Conservation (phyloP, 2,797 vertebrate species). For the Gobionotothen gibberifrons region DNA sequence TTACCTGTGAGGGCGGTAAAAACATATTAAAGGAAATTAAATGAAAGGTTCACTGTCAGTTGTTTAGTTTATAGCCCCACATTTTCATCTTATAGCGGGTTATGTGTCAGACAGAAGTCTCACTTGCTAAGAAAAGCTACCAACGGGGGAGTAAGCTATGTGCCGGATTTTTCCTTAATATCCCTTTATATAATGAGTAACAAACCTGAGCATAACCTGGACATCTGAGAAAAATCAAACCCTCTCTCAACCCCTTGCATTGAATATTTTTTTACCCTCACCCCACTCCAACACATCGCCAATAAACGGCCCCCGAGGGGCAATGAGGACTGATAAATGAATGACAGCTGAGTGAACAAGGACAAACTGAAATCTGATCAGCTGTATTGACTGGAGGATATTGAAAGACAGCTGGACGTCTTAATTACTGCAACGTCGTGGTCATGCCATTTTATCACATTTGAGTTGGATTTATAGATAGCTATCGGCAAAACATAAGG, state of each 20-base stretch:
- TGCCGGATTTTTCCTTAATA: constrained; percentile 41
- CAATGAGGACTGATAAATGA: constrained; percentile 45
- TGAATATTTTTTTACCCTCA: constrained; percentile 41
- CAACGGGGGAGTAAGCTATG: constrained; percentile 31
- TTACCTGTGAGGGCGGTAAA: constrained; percentile 63
- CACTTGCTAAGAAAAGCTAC: constrained; percentile 44
- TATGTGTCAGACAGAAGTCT: constrained; percentile 46
- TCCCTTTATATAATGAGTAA: constrained; percentile 21
- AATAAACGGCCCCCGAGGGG: constrained; percentile 57
- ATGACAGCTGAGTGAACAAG: constrained; percentile 61
- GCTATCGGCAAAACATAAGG: constrained; percentile 17
- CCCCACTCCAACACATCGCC: constrained; percentile 43
- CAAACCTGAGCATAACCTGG: constrained; percentile 16
- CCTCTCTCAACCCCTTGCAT: constrained; percentile 14
- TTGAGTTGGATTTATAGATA: constrained; percentile 36
- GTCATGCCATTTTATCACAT: constrained; percentile 49
- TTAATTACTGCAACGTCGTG: constrained; percentile 65
- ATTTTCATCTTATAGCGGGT: constrained; percentile 49
- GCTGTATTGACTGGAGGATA: constrained; percentile 60
- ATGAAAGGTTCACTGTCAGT: constrained; percentile 66
- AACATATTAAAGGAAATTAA: constrained; percentile 71
- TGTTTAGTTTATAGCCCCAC: constrained; percentile 57
- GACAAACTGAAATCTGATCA: constrained; percentile 68
- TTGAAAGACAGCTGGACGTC: constrained; percentile 51
- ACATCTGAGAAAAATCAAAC: constrained; percentile 25